Evolutionary conservation across 1,140 invertebrate species (phyloP), one percentile per base, ranked within the genome.

Genomic region (Dreissena polymorpha): DNA sequence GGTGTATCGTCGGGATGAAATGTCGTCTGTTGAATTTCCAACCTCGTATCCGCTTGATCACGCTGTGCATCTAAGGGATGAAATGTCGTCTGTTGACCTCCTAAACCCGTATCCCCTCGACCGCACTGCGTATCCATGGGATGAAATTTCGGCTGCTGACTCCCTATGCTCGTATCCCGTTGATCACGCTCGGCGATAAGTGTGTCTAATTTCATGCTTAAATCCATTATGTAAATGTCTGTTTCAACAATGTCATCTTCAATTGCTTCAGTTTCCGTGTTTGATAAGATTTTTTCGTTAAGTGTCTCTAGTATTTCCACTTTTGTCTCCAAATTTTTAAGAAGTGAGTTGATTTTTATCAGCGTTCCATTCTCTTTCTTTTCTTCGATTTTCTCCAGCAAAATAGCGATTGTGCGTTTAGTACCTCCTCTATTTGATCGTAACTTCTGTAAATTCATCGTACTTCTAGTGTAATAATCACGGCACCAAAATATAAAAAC

Each of bases 381-480:
- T n/a, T n/a, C n/a, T n/a, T n/a, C n/a, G n/a, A n/a, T n/a, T n/a
- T 39, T 39, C 39, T 39, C 39, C 16, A 69, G 23, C 16, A 49
- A 39, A 21, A 49, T 16, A 16, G 29, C 1, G 50, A 69, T 69
- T 18, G 50, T 23, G 29, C 27, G 29, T 67, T 21, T 27, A 69
- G 29, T 29, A 8, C 23, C 67, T 18, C 50, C 67, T 69, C 27
- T 69, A 29, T 16, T 69, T 29, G n/a, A 13, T 21, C 16, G 16
- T 29, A 69, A 49, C 50, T 23, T 69, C 23, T 69, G 29, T 23
- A 69, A 49, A n/a, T 69, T 21, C 25, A 21, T 69, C 29, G n/a
- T 10, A 49, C 50, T 69, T 69, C 14, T 27, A 39, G 39, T 39
- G 39, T 39, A 39, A 39, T 39, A 39, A 8, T 27, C 67, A 69